Evolutionary conservation across 2,888 invertebrate genomes (phyloP), one percentile per base, ranked within the genome.

Genomic region (Lutraria lutraria): DNA sequence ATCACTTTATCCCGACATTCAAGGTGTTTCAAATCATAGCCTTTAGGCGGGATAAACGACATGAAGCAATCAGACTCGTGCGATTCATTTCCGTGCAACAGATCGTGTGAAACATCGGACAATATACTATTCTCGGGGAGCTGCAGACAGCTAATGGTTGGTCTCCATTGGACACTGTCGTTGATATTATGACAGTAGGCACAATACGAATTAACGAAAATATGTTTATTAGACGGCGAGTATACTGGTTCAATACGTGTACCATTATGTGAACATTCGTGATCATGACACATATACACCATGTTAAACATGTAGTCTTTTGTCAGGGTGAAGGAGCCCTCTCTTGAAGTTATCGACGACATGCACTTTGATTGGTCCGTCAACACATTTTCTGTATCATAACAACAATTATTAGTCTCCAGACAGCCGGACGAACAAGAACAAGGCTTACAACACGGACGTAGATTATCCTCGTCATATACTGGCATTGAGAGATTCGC

Each of bases 381-480:
- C 25, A 12, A 13, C 10, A 25, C n/a, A 4, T n/a, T 68, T 21
- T 25, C 63, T 68, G 63, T 25, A 68, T 68, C 6, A 25, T 68
- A 0, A 25, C 63, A 68, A 68, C 63, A 68, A 68, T 68, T 25
- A 68, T 13, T 12, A 25, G 25, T 68, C 8, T 68, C 63, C 63
- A 68, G n/a, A 68, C 63, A 68, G 63, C 25, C 63, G 63, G 63
- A 25, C 63, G 63, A 25, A 68, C 63, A 68, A 3, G 63, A 68
- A 13, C 63, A 68, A 0, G 63, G 13, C 63, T 13, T 25, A 68
- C 63, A 68, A 25, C 63, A 68, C 10, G 25, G n/a, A 8, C 25
- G 63, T 68, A 68, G 63, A 68, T 68, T 12, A 68, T 10, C n/a
- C n/a, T 25, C 25, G 25, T 3, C 21, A n/a, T 25, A 10, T 25